phyloP scores from a whole-genome alignment of 2,113 vertebrate genomes.

The Mungos mungo region DNA sequence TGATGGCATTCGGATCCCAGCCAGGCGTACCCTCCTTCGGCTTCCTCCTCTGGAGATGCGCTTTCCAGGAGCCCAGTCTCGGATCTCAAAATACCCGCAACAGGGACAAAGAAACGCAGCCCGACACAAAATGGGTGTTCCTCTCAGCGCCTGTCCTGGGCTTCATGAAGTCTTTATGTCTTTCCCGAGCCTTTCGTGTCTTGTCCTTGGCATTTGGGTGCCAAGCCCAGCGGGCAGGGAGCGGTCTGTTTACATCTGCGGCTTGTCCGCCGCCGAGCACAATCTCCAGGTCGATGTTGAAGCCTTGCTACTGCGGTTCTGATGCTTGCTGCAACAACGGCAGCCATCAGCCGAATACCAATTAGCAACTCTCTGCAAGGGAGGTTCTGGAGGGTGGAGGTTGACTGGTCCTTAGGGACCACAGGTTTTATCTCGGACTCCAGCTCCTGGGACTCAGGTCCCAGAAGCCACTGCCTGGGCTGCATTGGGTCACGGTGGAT shows the following conservation, averaged over 20 bases:
- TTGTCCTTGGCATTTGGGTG: neutral
- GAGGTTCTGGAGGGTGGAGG: neutral
- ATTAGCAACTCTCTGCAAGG: neutral
- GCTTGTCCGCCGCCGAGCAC: neutral
- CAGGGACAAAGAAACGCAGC: neutral
- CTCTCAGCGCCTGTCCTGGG: neutral
- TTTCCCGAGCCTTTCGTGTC: neutral
- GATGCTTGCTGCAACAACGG: neutral
- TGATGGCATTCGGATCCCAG: neutral
- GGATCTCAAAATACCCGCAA: neutral
- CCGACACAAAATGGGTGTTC: neutral
- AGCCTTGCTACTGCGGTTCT: neutral
- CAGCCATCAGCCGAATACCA: neutral
- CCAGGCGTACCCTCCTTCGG: neutral
- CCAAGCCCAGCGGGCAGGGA: neutral
- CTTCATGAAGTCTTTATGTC: no score
- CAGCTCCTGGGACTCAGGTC: neutral
- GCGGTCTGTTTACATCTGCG: neutral
- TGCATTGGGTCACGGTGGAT: neutral
- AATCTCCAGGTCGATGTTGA: neutral
- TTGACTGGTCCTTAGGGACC: neutral
- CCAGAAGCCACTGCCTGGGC: neutral
- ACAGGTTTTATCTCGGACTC: neutral
- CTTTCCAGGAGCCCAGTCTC: neutral
- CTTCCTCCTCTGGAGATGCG: neutral